Evolutionary conservation across 2,888 invertebrate species (phyloP).

Genomic region (Peribatodes rhomboidaria): DNA sequence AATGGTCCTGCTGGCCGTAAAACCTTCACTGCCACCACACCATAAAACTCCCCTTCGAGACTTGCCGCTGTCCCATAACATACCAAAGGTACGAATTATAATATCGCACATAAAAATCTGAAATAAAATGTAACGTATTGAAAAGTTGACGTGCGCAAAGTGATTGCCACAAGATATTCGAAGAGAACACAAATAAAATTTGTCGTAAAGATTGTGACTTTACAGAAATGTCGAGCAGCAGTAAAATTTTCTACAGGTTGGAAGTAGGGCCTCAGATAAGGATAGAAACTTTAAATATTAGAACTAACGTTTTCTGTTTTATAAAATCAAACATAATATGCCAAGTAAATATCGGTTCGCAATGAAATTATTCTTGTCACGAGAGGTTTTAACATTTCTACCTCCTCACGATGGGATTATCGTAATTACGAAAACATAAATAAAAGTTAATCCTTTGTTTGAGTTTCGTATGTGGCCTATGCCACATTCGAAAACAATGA

Average conservation of each 20-base stretch:
- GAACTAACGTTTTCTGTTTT: background rate
- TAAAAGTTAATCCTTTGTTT: constrained; percentile 7
- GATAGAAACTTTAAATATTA: constrained; percentile 36
- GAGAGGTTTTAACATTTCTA: too few relatives aligned
- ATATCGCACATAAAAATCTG: constrained; percentile 34
- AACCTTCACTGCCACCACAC: constrained; percentile 71
- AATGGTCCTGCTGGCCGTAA: constrained; percentile 70
- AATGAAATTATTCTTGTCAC: too few relatives aligned
- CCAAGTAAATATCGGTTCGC: background rate
- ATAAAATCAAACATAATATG: too few relatives aligned
- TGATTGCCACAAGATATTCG: constrained; percentile 45
- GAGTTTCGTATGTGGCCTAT: background rate
- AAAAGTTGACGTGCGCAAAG: constrained; percentile 48
- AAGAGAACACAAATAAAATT: constrained; percentile 56
- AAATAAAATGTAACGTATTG: constrained; percentile 34
- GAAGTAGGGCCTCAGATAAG: constrained; percentile 40
- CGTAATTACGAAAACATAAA: background rate
- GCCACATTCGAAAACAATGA: constrained; percentile 4
- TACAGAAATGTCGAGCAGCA: constrained; percentile 47
- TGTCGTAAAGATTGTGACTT: constrained; percentile 55
- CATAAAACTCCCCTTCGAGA: constrained; percentile 72
- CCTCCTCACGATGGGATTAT: background rate
- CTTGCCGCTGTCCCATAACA: constrained; percentile 57
- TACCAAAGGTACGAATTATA: constrained; percentile 51
- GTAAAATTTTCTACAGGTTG: constrained; percentile 42